phyloP scores from a whole-genome alignment of 2,113 vertebrate species.

The Mus spicilegus region DNA sequence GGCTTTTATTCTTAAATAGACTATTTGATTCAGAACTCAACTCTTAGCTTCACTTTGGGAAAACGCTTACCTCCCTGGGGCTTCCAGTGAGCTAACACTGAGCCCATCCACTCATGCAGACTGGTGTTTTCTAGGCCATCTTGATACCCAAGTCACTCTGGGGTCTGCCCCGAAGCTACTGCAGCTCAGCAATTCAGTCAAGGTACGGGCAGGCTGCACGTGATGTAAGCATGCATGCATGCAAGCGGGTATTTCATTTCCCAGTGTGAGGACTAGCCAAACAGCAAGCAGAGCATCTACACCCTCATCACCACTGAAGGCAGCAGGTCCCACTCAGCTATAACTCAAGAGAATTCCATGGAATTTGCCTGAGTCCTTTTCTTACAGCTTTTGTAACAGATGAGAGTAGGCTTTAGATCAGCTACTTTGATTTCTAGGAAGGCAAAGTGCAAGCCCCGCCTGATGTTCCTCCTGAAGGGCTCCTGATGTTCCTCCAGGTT shows the following conservation, averaged over 20 bases:
- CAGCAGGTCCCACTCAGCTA: background rate
- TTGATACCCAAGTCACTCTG: background rate
- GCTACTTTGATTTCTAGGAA: background rate
- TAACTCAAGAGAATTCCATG: background rate
- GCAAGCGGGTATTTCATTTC: background rate
- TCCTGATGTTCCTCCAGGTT: background rate
- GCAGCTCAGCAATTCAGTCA: background rate
- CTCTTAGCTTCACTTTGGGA: slow-evolving; percentile 28
- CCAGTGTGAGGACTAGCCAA: background rate
- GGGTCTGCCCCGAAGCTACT: background rate
- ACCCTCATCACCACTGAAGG: background rate
- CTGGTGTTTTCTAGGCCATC: slow-evolving; percentile 27
- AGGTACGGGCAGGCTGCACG: background rate
- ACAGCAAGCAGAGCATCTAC: background rate
- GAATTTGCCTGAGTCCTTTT: background rate
- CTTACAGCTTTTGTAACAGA: slow-evolving; percentile 2
- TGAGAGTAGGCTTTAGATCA: background rate
- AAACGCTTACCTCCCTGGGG: background rate
- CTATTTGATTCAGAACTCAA: background rate
- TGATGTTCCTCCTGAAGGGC: fast-evolving
- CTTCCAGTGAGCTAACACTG: background rate
- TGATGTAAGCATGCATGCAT: too few relatives aligned
- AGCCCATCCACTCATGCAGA: background rate
- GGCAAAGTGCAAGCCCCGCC: background rate
- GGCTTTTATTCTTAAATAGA: background rate